Conservation (phyloP, 2,797 vertebrate genomes). For the Hemibagrus guttatus region DNA sequence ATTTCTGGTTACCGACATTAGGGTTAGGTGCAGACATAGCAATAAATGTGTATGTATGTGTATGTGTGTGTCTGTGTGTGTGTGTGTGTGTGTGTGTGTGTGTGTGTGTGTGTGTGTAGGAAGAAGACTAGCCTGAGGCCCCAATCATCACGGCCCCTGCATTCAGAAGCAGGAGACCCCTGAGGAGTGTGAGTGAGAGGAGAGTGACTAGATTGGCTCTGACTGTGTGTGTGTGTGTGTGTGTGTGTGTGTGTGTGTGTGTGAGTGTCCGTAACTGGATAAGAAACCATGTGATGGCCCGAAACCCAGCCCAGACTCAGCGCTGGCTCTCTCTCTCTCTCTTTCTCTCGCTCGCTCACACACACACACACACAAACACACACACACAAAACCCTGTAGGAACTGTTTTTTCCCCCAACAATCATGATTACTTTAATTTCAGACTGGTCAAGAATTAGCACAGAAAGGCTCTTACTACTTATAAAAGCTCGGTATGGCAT, state of each 20-base stretch:
- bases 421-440: not conserved
- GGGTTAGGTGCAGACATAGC: not conserved
- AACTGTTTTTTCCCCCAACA: not conserved
- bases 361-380: not conserved
- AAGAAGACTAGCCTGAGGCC: constrained; percentile 65
- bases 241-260: constrained; percentile 65
- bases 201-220: constrained; percentile 78
- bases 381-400: not conserved
- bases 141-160: constrained; percentile 78
- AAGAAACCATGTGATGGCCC: constrained; percentile 54
- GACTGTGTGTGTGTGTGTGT: constrained; percentile 70
- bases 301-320: constrained; percentile 50
- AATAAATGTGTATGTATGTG: not conserved
- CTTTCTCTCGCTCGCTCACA: not conserved
- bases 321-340: constrained; percentile 37
- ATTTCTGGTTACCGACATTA: not conserved
- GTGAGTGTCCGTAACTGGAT: constrained; percentile 70
- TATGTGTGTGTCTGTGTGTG: constrained; percentile 18
- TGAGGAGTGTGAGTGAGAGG: constrained; percentile 73
- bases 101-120: constrained; percentile 18
- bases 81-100: constrained; percentile 24
- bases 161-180: constrained; percentile 73
- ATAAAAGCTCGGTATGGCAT: not conserved
- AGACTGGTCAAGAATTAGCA: not conserved
- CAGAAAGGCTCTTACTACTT: not conserved